Conservation (phyloP, 2,797 vertebrate species). For the Australoheros facetus region DNA sequence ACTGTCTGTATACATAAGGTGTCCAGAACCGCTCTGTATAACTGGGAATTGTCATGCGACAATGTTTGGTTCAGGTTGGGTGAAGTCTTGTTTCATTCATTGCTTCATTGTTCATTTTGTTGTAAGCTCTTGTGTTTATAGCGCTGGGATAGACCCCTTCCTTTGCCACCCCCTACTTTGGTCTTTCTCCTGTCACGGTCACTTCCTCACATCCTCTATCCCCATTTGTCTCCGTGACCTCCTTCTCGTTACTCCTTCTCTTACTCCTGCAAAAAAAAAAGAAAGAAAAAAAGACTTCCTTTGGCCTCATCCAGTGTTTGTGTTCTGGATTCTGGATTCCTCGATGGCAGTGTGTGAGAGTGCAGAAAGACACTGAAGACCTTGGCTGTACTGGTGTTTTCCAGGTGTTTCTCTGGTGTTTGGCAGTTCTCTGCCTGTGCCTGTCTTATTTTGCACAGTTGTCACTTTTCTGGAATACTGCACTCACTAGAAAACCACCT, state of each 20-base stretch:
- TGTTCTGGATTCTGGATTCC: slow-evolving; percentile 73
- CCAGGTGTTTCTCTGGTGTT: slow-evolving; percentile 62
- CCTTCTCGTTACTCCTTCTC: slow-evolving; percentile 3
- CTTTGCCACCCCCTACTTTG: slow-evolving; percentile 28
- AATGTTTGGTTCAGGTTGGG: slow-evolving; percentile 56
- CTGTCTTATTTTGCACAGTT: slow-evolving; percentile 34
- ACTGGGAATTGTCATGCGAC: slow-evolving; percentile 76
- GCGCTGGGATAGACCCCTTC: slow-evolving; percentile 41
- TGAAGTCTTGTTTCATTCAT: slow-evolving; percentile 61
- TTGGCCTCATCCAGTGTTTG: slow-evolving; percentile 70
- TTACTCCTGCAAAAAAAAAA: slow-evolving; percentile 34
- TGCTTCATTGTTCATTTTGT: slow-evolving; percentile 44
- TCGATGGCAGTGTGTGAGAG: slow-evolving; percentile 65
- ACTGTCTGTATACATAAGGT: slow-evolving; percentile 73
- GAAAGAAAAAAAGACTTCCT: slow-evolving; percentile 29
- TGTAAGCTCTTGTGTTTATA: slow-evolving; percentile 59
- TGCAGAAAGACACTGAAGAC: slow-evolving; percentile 43
- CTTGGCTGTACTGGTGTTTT: slow-evolving; percentile 47
- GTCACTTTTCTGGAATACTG: slow-evolving; percentile 14
- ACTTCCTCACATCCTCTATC: slow-evolving; percentile 18
- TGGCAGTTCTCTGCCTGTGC: slow-evolving; percentile 40
- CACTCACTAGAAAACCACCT: slow-evolving; percentile 27
- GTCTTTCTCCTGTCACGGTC: slow-evolving; percentile 30
- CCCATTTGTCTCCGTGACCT: slow-evolving; percentile 20
- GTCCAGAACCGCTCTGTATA: slow-evolving; percentile 60